Base-by-base conservation (phyloP, 2,113 vertebrate species). In the Steatornis caripensis region DNA sequence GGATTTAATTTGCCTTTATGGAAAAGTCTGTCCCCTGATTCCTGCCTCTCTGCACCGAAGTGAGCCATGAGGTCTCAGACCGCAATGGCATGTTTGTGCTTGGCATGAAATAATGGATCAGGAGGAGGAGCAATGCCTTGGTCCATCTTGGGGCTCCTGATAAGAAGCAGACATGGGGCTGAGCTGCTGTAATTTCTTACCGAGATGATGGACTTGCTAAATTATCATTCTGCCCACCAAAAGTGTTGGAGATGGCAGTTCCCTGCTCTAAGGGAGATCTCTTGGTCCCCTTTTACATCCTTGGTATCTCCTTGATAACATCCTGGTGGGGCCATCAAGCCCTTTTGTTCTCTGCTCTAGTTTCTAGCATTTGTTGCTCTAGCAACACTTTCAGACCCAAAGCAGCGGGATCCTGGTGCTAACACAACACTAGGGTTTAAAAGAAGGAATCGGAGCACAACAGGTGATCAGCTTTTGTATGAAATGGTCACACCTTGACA, bases 351-450 rank as follows among this genome's bases (percentile, higher is more conserved):
- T 62, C 61, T 87, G 68, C 53, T 80, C 71, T 23, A 18, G 39
- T 72, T 95, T 75, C 83, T 27, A 60, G 90, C 80, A 26, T 45
- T 86, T 88, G 66, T 46, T 84, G 91, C 82, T 94, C 70, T 48
- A 82, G 76, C 74, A 82, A 64, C 81, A 37, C 77, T n/a, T 80
- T 7, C 32, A 54, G 75, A 69, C 82, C 57, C 90, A 46, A 34
- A 87, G 89, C 79, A 72, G 75, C 4, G 0, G 85, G 79, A 24
- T 74, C 76, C 62, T 70, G 83, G 23, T 66, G 89, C 70, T 77
- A 6, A 58, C 46, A 22, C 57, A 80, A 60, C 2, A 10, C 71
- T 23, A 4, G 1, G 30, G 19, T 54, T 75, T 48, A 14, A 74
- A 70, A 87, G 75, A 20, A 86, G 62, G 79, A 80, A 54, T 71